Evolutionary conservation across 2,888 invertebrate genomes (phyloP), one percentile per base, ranked within the genome.

Genomic region (Alloscopus bannaensis): DNA sequence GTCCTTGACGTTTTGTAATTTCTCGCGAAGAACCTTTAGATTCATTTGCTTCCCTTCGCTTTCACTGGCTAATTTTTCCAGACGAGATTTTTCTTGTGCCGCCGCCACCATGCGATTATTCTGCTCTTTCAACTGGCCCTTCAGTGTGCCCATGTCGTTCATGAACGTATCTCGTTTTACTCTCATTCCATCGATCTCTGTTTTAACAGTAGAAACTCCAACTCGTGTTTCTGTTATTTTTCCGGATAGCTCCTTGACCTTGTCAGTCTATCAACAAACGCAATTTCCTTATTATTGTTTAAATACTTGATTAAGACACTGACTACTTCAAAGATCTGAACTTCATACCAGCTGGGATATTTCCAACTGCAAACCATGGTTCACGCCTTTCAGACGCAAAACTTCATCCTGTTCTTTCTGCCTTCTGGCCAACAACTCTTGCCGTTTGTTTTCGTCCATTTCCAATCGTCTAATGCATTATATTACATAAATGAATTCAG

Each of bases 161-260:
- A 98, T 93, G 85, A 96, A 96, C 0, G 93, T 90, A 88, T 99
- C 99, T 2, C 99, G 91, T n/a, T 95, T 95, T 0, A 93, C 91
- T 68, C 92, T 86, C 98, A 98, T 98, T 0, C 95, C 94, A 88
- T 99, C 99, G 76, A 99, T 99, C n/a, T 95, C 95, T 0, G 95
- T 92, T 88, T 98, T 98, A 1, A 96, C 94, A 42, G 94, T 93
- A 0, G 96, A 95, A 0, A 98, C 97, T 1, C 94, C 95, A 3
- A 94, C 93, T 20, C 94, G 91, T 0, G 95, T 94, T 87, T 95
- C 94, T 86, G 93, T 93, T 83, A 96, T 95, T 87, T 94, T 94
- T 84, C 92, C 92, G 8, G 94, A 94, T 66, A 95, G 89, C 87
- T 95, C 95, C 83, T 92, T 93, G 28, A 95, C 94, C 88, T 92